Evolutionary conservation across 2,797 vertebrate species (phyloP).

Genomic region (Hemibagrus guttatus): DNA sequence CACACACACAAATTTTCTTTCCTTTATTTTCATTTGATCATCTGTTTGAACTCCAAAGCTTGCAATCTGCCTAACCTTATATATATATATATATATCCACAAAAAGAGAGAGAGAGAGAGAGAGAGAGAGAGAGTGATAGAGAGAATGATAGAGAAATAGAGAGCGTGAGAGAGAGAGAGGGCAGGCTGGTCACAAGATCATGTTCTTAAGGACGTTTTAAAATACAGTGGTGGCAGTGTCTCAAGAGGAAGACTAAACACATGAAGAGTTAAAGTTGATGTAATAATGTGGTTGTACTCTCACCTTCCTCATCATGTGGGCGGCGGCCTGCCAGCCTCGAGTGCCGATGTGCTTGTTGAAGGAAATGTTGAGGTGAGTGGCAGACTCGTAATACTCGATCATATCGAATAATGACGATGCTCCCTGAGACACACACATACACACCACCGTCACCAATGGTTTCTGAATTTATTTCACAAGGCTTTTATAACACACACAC

Average conservation of each 20-base stretch:
- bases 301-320: slow-evolving; percentile 97
- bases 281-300: slow-evolving; percentile 13
- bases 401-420: slow-evolving; percentile 94
- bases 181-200: no score
- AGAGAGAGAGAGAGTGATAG: no score
- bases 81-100: neutral
- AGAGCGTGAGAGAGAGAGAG: neutral
- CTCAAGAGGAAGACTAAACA: neutral
- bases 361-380: slow-evolving; percentile 95
- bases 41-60: neutral
- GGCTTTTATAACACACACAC: neutral
- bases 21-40: no score
- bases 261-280: neutral
- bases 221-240: no score
- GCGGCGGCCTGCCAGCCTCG: slow-evolving; percentile 94
- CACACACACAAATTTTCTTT: no score
- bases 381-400: slow-evolving; percentile 96
- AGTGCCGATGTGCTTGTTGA: slow-evolving; percentile 94
- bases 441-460: neutral
- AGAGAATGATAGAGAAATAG: no score
- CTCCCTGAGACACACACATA: slow-evolving; percentile 74
- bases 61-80: neutral
- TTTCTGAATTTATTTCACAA: neutral
- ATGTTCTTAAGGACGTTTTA: no score
- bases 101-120: no score